phyloP scores from a whole-genome alignment of 2,797 vertebrate genomes.

The Chelonia mydas region DNA sequence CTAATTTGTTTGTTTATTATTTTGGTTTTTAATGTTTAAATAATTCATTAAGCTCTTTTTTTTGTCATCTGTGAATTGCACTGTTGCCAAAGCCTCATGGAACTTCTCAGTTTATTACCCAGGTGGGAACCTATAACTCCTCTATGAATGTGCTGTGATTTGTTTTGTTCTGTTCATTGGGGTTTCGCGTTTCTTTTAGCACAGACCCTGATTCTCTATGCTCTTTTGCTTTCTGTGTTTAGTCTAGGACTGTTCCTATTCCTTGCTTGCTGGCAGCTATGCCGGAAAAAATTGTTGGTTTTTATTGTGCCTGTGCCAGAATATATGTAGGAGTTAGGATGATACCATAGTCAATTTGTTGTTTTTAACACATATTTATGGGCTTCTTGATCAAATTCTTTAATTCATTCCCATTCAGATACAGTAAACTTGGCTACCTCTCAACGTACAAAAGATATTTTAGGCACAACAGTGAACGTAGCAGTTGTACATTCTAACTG shows the following conservation, averaged over 20 bases:
- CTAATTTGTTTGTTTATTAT: slow-evolving; percentile 31
- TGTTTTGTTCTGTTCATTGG: slow-evolving; percentile 58
- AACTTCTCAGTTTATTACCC: slow-evolving; percentile 29
- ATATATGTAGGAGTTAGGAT: slow-evolving; percentile 39
- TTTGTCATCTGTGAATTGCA: slow-evolving; percentile 16
- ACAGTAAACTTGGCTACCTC: background rate
- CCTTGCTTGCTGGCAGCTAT: slow-evolving; percentile 49
- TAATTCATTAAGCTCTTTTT: slow-evolving; percentile 38
- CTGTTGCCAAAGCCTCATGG: slow-evolving; percentile 38
- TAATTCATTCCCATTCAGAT: slow-evolving; percentile 4
- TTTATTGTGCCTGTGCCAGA: slow-evolving; percentile 35
- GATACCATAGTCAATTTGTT: slow-evolving; percentile 15
- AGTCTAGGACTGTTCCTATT: slow-evolving; percentile 60
- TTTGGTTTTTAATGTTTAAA: slow-evolving; percentile 36
- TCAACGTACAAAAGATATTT: background rate
- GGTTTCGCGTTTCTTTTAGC: slow-evolving; percentile 65
- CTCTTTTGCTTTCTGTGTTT: slow-evolving; percentile 70
- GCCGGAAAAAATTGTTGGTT: slow-evolving; percentile 41
- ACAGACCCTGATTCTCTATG: slow-evolving; percentile 59
- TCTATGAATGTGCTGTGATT: slow-evolving; percentile 41
- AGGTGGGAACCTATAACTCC: slow-evolving; percentile 17
- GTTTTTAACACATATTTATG: slow-evolving; percentile 25
- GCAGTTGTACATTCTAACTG: too few relatives aligned
- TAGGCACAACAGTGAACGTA: background rate
- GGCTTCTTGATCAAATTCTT: slow-evolving; percentile 43